Evolutionary conservation across 2,888 invertebrate species (phyloP).

Genomic region (Mactromeris polynyma): DNA sequence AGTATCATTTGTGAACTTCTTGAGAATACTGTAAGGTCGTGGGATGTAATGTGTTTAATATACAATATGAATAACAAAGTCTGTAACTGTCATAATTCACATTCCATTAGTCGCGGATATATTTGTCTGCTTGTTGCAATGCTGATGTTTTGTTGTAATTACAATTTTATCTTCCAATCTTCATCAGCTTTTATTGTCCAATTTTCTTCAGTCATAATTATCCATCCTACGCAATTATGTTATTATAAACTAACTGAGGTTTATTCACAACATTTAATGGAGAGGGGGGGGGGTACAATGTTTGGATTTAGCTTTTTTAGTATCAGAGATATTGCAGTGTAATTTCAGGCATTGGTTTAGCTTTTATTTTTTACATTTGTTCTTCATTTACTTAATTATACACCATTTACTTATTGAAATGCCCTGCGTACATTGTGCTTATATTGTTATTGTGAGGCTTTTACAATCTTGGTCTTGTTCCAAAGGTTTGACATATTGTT

Average conservation of each 20-base stretch:
- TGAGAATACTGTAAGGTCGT: background rate
- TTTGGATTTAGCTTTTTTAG: no score
- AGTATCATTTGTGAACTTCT: background rate
- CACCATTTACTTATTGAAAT: no score
- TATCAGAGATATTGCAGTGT: no score
- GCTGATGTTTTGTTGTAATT: background rate
- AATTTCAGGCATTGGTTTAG: no score
- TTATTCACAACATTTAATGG: no score
- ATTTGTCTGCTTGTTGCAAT: background rate
- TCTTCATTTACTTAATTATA: no score
- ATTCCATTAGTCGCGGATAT: background rate
- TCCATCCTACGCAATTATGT: background rate
- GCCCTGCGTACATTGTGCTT: background rate
- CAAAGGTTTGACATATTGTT: slow-evolving; percentile 4
- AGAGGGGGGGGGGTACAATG: no score
- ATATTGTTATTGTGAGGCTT: background rate
- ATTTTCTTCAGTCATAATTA: background rate
- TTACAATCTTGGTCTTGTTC: background rate
- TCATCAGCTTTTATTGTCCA: slow-evolving; percentile 8
- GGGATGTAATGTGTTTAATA: background rate
- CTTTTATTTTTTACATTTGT: no score
- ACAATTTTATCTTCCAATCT: background rate
- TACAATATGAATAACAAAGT: background rate
- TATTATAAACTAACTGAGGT: background rate
- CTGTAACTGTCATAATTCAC: background rate